Percentiles rank a stretch among this genome's conserved stretches.
phyloP scores from a whole-genome alignment of 2,888 invertebrate species.

The Euplexia lucipara region DNA sequence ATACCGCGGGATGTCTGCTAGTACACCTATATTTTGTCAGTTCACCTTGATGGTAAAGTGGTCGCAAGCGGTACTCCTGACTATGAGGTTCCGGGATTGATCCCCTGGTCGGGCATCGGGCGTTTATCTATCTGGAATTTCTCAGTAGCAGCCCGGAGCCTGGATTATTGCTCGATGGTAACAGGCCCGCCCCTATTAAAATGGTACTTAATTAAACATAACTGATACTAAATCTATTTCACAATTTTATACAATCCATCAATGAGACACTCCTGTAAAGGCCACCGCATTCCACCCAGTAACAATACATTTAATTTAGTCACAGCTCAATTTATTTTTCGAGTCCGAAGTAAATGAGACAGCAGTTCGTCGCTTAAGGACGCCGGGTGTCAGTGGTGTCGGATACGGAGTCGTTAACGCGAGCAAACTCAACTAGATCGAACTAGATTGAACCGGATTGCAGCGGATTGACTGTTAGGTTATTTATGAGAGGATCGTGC shows the following conservation, averaged over 20 bases:
- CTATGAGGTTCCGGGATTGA: too few species aligned
- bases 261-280: constrained; percentile 33
- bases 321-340: constrained; percentile 62
- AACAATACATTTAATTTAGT: constrained; percentile 49
- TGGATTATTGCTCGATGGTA: too few species aligned
- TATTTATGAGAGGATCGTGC: constrained; percentile 82
- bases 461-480: constrained; percentile 75
- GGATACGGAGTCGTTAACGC: constrained; percentile 72
- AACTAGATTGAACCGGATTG: constrained; percentile 69
- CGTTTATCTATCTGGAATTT: too few species aligned
- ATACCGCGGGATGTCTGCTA: too few species aligned
- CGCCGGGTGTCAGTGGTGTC: constrained; percentile 66
- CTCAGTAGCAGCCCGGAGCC: too few species aligned
- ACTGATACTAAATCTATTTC: constrained; percentile 10
- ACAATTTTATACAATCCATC: constrained; percentile 28
- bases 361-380: constrained; percentile 67
- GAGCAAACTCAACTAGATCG: constrained; percentile 60
- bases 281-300: constrained; percentile 48
- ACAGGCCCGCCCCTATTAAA: too few species aligned
- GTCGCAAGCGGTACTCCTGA: too few species aligned
- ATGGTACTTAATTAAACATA: too few species aligned
- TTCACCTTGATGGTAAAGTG: too few species aligned
- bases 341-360: constrained; percentile 69
- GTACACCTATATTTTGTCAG: too few species aligned
- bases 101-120: too few species aligned